Conservation (phyloP, 2,113 vertebrate genomes). For the Dunckerocampus dactyliophorus region DNA sequence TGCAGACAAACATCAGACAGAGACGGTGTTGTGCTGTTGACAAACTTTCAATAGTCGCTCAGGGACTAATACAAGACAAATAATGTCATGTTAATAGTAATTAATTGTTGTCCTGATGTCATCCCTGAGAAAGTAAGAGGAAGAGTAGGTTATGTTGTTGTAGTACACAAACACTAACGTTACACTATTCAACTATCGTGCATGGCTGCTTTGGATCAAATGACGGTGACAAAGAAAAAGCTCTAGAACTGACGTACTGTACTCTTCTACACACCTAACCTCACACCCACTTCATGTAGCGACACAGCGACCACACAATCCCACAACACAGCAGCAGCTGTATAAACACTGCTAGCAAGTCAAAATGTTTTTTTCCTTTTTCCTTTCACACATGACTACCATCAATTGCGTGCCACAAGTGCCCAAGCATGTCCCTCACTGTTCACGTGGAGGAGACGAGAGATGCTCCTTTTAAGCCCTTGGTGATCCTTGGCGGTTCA, state of each 20-base stretch:
- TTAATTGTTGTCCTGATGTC: slow-evolving; percentile 35
- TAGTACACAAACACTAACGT: background rate
- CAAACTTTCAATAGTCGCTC: background rate
- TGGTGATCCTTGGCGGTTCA: background rate
- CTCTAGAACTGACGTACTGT: slow-evolving; percentile 25
- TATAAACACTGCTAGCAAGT: slow-evolving; percentile 19
- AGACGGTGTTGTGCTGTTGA: slow-evolving; percentile 22
- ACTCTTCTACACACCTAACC: slow-evolving; percentile 5
- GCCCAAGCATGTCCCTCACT: too few species aligned
- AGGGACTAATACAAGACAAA: background rate
- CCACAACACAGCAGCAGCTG: slow-evolving; percentile 8
- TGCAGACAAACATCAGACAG: slow-evolving; percentile 4
- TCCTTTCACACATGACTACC: too few species aligned
- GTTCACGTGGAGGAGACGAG: too few species aligned
- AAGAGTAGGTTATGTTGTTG: slow-evolving; percentile 5
- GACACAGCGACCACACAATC: slow-evolving; percentile 3
- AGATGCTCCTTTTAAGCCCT: too few species aligned
- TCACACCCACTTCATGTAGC: background rate
- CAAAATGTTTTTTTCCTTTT: background rate
- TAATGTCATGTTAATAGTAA: background rate
- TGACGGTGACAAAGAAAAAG: slow-evolving; percentile 27
- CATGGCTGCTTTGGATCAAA: slow-evolving; percentile 27
- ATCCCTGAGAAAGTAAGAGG: slow-evolving; percentile 56
- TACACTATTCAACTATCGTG: background rate
- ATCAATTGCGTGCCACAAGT: too few species aligned